Conservation (phyloP, 2,888 invertebrate genomes). For the Cantharis flavilabris region DNA sequence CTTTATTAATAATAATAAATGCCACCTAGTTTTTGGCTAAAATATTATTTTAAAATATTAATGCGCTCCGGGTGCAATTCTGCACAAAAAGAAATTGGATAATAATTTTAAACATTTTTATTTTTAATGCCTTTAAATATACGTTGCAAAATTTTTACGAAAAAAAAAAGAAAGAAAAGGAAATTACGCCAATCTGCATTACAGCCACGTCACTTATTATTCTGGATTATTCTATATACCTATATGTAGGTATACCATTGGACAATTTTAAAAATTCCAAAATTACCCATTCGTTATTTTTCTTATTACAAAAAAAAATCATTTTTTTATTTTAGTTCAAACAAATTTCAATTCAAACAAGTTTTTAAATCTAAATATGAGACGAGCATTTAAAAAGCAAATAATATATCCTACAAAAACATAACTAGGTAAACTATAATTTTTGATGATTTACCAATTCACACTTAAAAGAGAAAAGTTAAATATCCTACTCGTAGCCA, state of each 20-base stretch:
- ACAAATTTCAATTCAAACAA: not conserved
- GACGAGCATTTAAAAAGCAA: conserved; percentile 22
- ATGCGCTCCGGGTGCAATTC: not conserved
- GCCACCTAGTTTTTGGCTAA: not conserved
- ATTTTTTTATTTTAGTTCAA: not conserved
- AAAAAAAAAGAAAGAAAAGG: not conserved
- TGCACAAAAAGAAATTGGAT: not conserved
- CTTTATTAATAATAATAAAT: not conserved
- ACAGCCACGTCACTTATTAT: not conserved
- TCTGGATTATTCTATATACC: not conserved
- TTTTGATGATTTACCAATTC: conserved; percentile 3
- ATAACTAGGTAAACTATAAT: conserved; percentile 1
- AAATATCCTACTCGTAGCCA: not conserved
- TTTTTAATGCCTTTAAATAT: not conserved
- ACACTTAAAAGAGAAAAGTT: not conserved
- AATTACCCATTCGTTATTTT: too few species aligned
- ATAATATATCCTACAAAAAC: conserved; percentile 15
- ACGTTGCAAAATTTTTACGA: not conserved
- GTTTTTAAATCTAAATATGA: conserved; percentile 2
- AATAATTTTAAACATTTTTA: not conserved
- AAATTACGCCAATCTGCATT: not conserved
- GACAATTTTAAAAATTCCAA: too few species aligned
- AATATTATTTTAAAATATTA: not conserved
- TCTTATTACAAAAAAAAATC: not conserved
- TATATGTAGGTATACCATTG: too few species aligned